Evolutionary conservation across 2,888 invertebrate species (phyloP), one percentile per base, ranked within the genome.

Genomic region (Thereva nobilitata): DNA sequence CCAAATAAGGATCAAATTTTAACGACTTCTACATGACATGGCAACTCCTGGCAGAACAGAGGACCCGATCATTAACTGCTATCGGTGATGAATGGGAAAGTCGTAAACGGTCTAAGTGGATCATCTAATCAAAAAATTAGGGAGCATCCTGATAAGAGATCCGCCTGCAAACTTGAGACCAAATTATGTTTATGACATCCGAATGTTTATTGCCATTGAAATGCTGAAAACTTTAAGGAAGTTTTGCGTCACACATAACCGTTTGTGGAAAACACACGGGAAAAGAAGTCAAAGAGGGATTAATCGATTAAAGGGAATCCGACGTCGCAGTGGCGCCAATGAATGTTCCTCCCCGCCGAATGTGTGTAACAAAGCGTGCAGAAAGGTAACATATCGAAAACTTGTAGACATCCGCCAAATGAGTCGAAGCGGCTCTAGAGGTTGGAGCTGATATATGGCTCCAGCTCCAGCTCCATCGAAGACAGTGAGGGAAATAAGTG

Each of bases 321-420:
- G 71, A 71, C 73, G 72, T 73, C 73, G 68, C 70, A 70, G 72
- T 73, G 73, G 73, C 73, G 73, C 73, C 72, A 70, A 72, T 72
- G 69, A 72, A 70, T 69, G 68, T 66, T 67, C 67, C 69, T 70
- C 70, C 68, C 65, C 68, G 67, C 67, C 69, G 63, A 70, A 57
- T 66, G 57, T 71, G 68, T 71, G 70, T 70, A 71, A 59, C 52
- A 68, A 65, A 71, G 68, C 70, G 70, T 71, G 68, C 64, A 71
- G 57, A 72, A 72, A 69, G 72, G 68, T 72, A 70, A 72, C 71
- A 72, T 72, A 71, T 72, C 72, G 72, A 70, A 72, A 72, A 71
- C 71, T 72, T 71, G 71, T 72, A 73, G 72, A 73, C 71, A 72
- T 73, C 71, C 72, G 70, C 71, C 71, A 72, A 73, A 73, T 73